Base-by-base conservation (phyloP, 2,113 vertebrate species). In the Centropus unirufus region DNA sequence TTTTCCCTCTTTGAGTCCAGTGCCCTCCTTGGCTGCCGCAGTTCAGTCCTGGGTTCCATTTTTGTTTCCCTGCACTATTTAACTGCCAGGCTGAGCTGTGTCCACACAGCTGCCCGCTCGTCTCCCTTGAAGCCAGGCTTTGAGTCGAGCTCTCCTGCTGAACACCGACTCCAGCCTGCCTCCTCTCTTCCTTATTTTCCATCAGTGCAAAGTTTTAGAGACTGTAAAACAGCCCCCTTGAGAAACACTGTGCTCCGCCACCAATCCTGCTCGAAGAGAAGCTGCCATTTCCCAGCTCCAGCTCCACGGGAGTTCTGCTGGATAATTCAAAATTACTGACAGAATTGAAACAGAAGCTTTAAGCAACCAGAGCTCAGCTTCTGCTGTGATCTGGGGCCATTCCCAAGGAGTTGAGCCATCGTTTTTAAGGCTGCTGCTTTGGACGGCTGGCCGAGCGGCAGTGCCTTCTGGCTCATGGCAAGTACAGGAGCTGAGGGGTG, bases 391-490 rank as follows among this genome's bases (percentile, higher is more conserved):
- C 57, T 27, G 47, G 20, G 42, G 42, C 83, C 66, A 8, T 51
- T 46, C 55, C 64, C 46, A 9, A 24, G 54, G 46, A 20, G 9
- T 1, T 4, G 23, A 63, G 61, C 61, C 42, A 21, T n/a, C 9
- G 51, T 74, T 42, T 29, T 19, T 34, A 26, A 64, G 54, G 79
- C 82, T 51, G 51, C 82, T 54, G 64, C 74, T 78, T 19, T 40
- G 77, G 12, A 29, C 1, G 49, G 69, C 44, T 55, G 68, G 55
- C 39, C 51, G 62, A 77, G 79, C 51, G 36, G 67, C 54, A 12
- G 54, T n/a, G 39, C 81, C 64, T 24, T 30, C 0, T 0, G n/a
- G 55, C 36, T 29, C 4, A 1, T 17, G 66, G 52, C 34, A 20
- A 1, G 0, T 24, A 5, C 29, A 18, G 2, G 13, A 74, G 44